Conservation (phyloP, 2,888 invertebrate genomes). For the Trilocha varians region DNA sequence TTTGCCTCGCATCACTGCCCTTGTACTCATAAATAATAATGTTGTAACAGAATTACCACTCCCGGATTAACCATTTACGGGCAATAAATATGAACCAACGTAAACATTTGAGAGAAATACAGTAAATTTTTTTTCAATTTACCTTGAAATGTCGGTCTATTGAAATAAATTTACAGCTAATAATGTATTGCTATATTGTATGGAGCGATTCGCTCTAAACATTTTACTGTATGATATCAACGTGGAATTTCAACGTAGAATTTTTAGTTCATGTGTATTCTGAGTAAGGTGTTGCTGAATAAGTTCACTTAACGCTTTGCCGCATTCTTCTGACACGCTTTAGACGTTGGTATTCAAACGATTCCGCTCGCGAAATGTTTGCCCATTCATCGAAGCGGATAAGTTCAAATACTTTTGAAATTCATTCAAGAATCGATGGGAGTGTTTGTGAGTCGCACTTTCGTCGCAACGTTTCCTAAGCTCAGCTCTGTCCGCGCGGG, state of each 20-base stretch:
- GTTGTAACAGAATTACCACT: constrained; percentile 18
- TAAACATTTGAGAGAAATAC: neutral
- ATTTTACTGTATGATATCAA: neutral
- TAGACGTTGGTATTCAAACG: constrained; percentile 5
- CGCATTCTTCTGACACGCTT: constrained; percentile 4
- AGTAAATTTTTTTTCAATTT: neutral
- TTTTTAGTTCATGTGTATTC: neutral
- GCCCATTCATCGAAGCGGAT: constrained; percentile 11
- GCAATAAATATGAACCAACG: constrained; percentile 14
- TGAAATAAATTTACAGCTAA: neutral
- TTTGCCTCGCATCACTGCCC: constrained; percentile 31
- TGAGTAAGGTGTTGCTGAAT: neutral
- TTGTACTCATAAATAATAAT: constrained; percentile 30
- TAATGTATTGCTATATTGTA: neutral
- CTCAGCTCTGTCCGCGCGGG: constrained; percentile 25
- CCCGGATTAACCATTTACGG: constrained; percentile 21
- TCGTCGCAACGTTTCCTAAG: constrained; percentile 21
- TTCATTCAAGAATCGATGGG: constrained; percentile 19
- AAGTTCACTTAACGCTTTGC: neutral
- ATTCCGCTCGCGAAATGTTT: constrained; percentile 10
- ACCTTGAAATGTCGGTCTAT: neutral
- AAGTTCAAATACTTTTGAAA: constrained; percentile 19
- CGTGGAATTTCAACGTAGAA: neutral
- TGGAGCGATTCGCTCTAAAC: neutral
- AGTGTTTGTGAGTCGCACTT: constrained; percentile 21